Evolutionary conservation across 2,888 invertebrate species (phyloP), one percentile per base, ranked within the genome.

Genomic region (Zelleria hepariella): DNA sequence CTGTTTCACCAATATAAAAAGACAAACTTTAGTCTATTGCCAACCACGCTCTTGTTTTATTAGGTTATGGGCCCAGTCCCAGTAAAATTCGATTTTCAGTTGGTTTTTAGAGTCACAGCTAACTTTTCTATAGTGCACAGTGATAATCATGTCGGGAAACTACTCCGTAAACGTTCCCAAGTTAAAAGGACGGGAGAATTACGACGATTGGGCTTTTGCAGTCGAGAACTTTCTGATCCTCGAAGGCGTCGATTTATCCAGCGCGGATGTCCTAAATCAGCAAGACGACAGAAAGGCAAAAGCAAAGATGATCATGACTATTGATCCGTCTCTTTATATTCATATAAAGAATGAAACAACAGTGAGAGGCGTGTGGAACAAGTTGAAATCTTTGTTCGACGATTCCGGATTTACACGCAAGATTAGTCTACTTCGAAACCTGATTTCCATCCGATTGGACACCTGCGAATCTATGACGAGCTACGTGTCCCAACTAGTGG

Each of bases 141-240:
- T 32, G 6, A 10, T 7, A 7, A 32, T 20, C 6, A 49, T 49
- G 5, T 20, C 18, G 2, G 10, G n/a, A 8, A 53, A 18, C n/a
- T 53, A 53, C 24, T 4, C 24, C 1, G 53, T 25, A 5, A 61
- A 32, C 58, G 60, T 64, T 23, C 64, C 61, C 15, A 62, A 62
- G 57, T 24, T 62, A 21, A 59, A 62, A 56, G 63, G 58, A 32
- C 25, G 61, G 23, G 63, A 63, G 18, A 63, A 62, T 27, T 64
- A 62, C 52, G 25, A 57, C 57, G 62, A 64, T 27, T 62, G 61
- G 60, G 23, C 26, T 26, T 63, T 63, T 47, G 63, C 63, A 51
- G 60, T 57, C n/a, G 56, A 62, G 27, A 62, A 62, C 26, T 59
- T 48, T 1, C 21, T 62, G 21, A 21, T 62, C 2, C 26, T 62